Evolutionary conservation across 2,888 invertebrate genomes (phyloP).

Genomic region (Anticlea derivata): DNA sequence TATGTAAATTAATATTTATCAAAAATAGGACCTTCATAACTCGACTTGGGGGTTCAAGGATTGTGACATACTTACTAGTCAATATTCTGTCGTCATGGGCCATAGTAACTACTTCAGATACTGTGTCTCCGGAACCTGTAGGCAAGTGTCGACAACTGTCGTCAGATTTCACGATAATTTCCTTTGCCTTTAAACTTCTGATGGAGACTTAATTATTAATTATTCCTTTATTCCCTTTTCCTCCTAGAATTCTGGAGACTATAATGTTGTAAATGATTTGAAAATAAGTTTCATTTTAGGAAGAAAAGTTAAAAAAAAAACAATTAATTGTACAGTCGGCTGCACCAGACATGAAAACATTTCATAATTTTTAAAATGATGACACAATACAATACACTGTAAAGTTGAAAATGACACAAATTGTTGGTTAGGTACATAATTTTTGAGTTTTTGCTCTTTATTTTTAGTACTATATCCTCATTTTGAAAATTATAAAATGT

Average conservation of each 20-base stretch:
- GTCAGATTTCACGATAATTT: conserved; percentile 44
- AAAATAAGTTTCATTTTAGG: conserved; percentile 15
- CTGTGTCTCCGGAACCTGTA: conserved; percentile 26
- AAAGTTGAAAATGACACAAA: no score
- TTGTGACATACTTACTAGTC: conserved; percentile 15
- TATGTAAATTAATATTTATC: conserved; percentile 55
- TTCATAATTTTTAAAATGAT: no score
- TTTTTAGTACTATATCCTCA: no score
- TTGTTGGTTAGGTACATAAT: no score
- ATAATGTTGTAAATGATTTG: conserved; percentile 17
- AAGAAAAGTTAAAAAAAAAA: background rate
- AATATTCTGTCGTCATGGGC: conserved; percentile 9
- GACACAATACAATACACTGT: no score
- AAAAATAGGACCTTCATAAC: conserved; percentile 42
- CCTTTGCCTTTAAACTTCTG: conserved; percentile 29
- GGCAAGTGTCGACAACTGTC: conserved; percentile 55
- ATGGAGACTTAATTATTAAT: conserved; percentile 38
- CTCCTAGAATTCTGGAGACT: conserved; percentile 16
- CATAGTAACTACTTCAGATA: conserved; percentile 8
- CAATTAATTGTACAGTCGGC: no score
- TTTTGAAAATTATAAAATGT: no score
- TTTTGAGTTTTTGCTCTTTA: no score
- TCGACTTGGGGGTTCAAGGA: conserved; percentile 20
- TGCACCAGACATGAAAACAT: no score
- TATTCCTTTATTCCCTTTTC: conserved; percentile 29